Base-by-base conservation (phyloP, 2,888 invertebrate species). In the Agrochola macilenta region DNA sequence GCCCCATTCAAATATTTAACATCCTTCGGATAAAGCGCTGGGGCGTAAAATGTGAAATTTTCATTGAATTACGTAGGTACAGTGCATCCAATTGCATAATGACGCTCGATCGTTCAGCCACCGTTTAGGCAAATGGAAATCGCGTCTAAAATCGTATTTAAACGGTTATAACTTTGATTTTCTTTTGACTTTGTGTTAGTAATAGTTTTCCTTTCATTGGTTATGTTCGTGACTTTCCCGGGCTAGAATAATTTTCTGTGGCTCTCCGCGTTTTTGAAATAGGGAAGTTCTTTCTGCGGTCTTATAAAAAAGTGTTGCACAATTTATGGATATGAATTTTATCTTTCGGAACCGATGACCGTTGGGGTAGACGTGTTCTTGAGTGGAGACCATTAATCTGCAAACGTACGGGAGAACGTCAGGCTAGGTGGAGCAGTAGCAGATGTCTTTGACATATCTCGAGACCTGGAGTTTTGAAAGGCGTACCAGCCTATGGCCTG, bases 41-140 rank as follows among this genome's bases (percentile, higher is more conserved):
- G 71, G 63, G 81, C 83, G 83, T 89, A 84, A 85, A 90, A 87
- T 87, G 75, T 88, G 74, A 85, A 84, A 89, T 84, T 78, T 82
- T 84, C 78, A 85, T 84, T 80, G 77, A 79, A 69, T 88, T 83
- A 87, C 17, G n/a, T 57, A n/a, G 35, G 35, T 69, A 71, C 83
- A 60, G 91, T 92, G 92, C 92, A 92, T 81, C 88, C 92, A 91
- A 92, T 92, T 93, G 93, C 92, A 91, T 93, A 93, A 95, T 93
- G 91, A 91, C 89, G 78, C 84, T 83, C 77, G 83, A 85, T 84
- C 85, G 87, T 85, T 78, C 86, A 80, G 79, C 79, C 79, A 86
- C 86, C 82, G 85, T 90, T 92, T 90, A 69, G n/a, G 69, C 60
- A 89, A 82, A 89, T 88, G 87, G 70, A 83, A 88, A 83, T 88